Percentiles rank a stretch among this genome's conserved stretches.
phyloP scores from a whole-genome alignment of 2,888 invertebrate species.

The Caenorhabditis angaria region DNA sequence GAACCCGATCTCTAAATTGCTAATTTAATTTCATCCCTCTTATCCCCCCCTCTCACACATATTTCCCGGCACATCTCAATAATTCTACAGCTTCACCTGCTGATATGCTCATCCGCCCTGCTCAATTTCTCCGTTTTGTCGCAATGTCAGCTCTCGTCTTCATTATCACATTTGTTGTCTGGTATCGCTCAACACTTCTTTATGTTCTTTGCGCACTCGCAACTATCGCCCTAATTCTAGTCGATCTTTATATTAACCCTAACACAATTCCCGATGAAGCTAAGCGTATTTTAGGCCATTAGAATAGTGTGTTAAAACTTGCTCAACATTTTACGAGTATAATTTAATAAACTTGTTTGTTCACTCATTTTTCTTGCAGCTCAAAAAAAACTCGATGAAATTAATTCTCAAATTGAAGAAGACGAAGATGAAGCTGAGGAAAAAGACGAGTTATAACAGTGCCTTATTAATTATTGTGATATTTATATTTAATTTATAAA shows the following conservation, averaged over 20 bases:
- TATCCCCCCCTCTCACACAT: too few species aligned
- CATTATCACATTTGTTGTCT: conserved; percentile 60
- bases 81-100: conserved; percentile 56
- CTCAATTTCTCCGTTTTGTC: conserved; percentile 54
- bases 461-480: background rate
- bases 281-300: conserved; percentile 30
- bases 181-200: conserved; percentile 48
- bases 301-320: background rate
- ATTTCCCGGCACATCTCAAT: too few species aligned
- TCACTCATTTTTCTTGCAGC: conserved; percentile 14
- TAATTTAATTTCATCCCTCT: too few species aligned
- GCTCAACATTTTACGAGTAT: conserved; percentile 12
- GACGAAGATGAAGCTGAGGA: conserved; percentile 21
- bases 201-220: conserved; percentile 48
- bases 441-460: conserved; percentile 13
- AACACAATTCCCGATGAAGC: conserved; percentile 49
- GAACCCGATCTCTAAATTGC: too few species aligned
- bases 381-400: conserved; percentile 23
- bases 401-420: conserved; percentile 7
- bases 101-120: conserved; percentile 52
- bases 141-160: conserved; percentile 57
- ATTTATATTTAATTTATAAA: background rate
- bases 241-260: conserved; percentile 59
- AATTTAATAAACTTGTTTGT: conserved; percentile 6
- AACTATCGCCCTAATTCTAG: conserved; percentile 46